phyloP scores from a whole-genome alignment of 2,797 vertebrate species.

The Eleutherodactylus coqui region DNA sequence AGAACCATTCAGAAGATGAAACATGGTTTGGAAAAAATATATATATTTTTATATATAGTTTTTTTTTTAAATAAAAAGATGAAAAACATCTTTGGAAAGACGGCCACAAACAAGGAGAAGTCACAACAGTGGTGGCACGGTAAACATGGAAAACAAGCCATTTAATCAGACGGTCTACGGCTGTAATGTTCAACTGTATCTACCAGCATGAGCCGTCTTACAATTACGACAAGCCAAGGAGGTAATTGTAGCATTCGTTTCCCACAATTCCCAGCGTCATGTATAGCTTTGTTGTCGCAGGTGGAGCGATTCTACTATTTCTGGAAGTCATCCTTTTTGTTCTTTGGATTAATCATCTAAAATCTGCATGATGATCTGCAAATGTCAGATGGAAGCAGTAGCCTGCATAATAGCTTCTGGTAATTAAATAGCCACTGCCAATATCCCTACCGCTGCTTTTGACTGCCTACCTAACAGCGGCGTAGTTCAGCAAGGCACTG shows the following conservation, averaged over 20 bases:
- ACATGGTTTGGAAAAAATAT: slow-evolving; percentile 18
- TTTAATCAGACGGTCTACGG: not conserved
- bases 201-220: not conserved
- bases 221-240: not conserved
- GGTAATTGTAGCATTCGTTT: not conserved
- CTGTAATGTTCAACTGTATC: not conserved
- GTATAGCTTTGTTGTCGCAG: not conserved
- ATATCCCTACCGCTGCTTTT: not conserved
- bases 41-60: not conserved
- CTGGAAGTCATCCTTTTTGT: slow-evolving; percentile 7
- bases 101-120: slow-evolving; percentile 2
- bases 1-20: slow-evolving; percentile 33
- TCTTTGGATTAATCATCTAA: slow-evolving; percentile 4
- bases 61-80: not conserved
- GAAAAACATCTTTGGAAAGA: not conserved
- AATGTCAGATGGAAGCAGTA: not conserved
- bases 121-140: not conserved
- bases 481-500: slow-evolving; percentile 14
- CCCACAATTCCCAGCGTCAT: not conserved
- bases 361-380: not conserved
- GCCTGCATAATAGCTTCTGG: not conserved
- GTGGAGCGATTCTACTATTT: not conserved
- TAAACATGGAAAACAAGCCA: not conserved
- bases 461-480: slow-evolving; percentile 17
- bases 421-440: slow-evolving; percentile 1